Percentiles rank a stretch among this genome's conserved stretches.
phyloP scores from a whole-genome alignment of 2,113 vertebrate species.

The Coptodon rendalli region DNA sequence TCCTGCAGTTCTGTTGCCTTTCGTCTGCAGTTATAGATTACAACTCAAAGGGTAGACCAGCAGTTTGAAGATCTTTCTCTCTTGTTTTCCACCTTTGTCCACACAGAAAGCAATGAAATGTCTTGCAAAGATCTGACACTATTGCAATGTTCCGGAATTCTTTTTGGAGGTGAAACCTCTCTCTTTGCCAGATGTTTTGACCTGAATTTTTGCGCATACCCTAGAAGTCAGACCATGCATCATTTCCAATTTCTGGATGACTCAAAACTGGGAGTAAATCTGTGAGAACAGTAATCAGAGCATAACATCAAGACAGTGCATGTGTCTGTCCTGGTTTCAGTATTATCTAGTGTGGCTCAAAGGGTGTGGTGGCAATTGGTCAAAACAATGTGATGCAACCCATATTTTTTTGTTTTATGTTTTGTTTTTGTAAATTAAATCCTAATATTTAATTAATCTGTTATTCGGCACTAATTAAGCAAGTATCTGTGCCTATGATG shows the following conservation, averaged over 20 bases:
- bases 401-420: background rate
- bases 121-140: background rate
- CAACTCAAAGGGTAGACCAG: background rate
- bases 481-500: background rate
- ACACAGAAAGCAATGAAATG: background rate
- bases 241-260: fast-evolving
- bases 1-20: background rate
- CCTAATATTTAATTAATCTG: background rate
- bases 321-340: background rate
- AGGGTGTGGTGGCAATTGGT: background rate
- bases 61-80: background rate
- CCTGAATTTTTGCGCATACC: background rate
- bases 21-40: background rate
- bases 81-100: background rate
- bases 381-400: background rate
- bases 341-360: background rate
- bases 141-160: background rate
- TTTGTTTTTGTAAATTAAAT: background rate
- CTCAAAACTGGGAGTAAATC: background rate
- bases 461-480: background rate
- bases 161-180: background rate
- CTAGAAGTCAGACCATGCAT: background rate
- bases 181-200: background rate
- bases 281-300: background rate
- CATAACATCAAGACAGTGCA: background rate